Conservation (phyloP, 2,113 vertebrate species). For the Thinocorus orbignyianus region DNA sequence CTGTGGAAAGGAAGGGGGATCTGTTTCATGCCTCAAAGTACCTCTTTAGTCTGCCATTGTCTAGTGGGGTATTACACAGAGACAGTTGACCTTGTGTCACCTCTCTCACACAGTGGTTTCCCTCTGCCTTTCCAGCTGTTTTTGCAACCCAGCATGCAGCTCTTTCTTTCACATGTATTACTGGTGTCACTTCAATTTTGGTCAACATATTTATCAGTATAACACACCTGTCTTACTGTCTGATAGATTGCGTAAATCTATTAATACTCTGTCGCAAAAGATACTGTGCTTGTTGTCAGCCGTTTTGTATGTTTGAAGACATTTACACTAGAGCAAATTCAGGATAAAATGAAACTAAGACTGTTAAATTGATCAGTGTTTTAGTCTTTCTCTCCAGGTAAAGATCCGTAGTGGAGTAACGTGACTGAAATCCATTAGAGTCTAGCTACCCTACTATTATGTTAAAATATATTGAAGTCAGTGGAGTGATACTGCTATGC, state of each 20-base stretch:
- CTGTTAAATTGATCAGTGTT: neutral
- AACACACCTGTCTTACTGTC: neutral
- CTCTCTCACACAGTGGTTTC: neutral
- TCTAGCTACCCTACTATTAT: neutral
- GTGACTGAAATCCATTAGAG: neutral
- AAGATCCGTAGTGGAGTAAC: neutral
- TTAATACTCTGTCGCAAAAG: neutral
- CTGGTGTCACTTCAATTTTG: neutral
- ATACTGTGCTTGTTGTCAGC: neutral
- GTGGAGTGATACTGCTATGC: slow-evolving; percentile 12
- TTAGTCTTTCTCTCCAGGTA: neutral
- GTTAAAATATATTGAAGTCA: slow-evolving; percentile 26
- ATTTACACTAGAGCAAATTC: neutral
- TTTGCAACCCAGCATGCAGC: neutral
- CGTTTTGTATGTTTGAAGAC: neutral
- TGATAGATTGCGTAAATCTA: neutral
- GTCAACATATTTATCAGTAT: neutral
- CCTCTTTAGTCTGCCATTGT: neutral
- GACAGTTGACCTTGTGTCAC: neutral
- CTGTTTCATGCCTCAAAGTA: neutral
- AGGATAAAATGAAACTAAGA: neutral
- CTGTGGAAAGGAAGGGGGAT: neutral
- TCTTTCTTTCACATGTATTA: neutral
- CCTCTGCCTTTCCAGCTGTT: neutral
- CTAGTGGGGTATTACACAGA: neutral